phyloP scores from a whole-genome alignment of 2,888 invertebrate species.

The Leucoptera coffeella region DNA sequence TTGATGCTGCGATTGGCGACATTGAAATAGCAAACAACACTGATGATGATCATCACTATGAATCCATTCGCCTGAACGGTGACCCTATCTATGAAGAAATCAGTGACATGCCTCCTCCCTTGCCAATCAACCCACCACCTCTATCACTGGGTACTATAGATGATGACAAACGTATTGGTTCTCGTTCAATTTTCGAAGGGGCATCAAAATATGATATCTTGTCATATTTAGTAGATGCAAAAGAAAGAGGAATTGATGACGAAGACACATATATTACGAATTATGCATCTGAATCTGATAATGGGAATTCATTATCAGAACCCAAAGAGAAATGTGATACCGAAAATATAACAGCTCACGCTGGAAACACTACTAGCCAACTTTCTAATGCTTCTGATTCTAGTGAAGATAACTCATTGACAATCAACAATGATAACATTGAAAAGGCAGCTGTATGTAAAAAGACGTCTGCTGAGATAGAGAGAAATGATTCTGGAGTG shows the following conservation, averaged over 20 bases:
- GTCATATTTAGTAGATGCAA: conserved; percentile 82
- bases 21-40: conserved; percentile 57
- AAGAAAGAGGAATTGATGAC: conserved; percentile 65
- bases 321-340: conserved; percentile 41
- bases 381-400: conserved; percentile 79
- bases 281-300: conserved; percentile 47
- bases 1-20: conserved; percentile 63
- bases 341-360: conserved; percentile 25
- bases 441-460: conserved; percentile 52
- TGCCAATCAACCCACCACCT: conserved; percentile 74
- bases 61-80: conserved; percentile 59
- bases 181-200: conserved; percentile 69
- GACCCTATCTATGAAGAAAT: conserved; percentile 79
- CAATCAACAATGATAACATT: conserved; percentile 49
- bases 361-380: conserved; percentile 67
- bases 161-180: conserved; percentile 63
- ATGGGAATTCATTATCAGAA: conserved; percentile 44
- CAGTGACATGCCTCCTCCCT: conserved; percentile 68
- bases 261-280: conserved; percentile 66
- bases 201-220: conserved; percentile 86
- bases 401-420: conserved; percentile 74
- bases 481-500: conserved; percentile 88
- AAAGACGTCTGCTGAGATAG: conserved; percentile 68
- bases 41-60: conserved; percentile 66
- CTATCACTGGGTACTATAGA: conserved; percentile 59